Base-by-base conservation (phyloP, 2,797 vertebrate species). In the Chaetodon trifasciatus region DNA sequence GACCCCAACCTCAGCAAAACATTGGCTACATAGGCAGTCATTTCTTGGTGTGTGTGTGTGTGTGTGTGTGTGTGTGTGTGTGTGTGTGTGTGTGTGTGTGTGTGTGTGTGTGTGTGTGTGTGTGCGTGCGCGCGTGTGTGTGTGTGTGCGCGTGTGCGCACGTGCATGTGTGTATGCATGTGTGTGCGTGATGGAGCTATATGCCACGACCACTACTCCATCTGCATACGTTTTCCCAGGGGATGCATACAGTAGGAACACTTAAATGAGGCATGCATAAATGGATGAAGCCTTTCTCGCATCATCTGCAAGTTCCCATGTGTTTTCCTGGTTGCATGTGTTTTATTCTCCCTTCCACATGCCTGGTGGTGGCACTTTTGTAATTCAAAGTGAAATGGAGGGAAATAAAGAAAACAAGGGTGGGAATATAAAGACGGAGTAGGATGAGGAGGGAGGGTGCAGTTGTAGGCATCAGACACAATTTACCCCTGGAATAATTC, bases 221-320 rank as follows among this genome's bases (percentile, higher is more conserved):
- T 91, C 84, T 88, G 86, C 90, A 91, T 90, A 79, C 76, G 70
- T 86, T 67, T 64, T 91, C 90, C 86, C 83, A 7, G 83, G 84
- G 80, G 89, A 88, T 81, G 82, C 86, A 84, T 86, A 87, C 82
- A 88, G 90, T 84, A 73, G 81, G 82, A 92, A 85, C 82, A 78
- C 87, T 91, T 92, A 88, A 92, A 91, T 91, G 88, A 92, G 88
- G 74, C 87, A 91, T 91, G 89, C 88, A 92, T 88, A 88, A 90
- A 93, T 92, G 90, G 90, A 92, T 93, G 89, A 91, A 85, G 84
- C 63, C 60, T 44, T 76, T 71, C 66, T 79, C 7, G 24, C 63
- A 15, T 81, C 78, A 79, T 70, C 83, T 15, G 44, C 77, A 71
- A 68, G 78, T 61, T 65, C 81, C 71, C 6, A 58, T 87, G 75